phyloP scores from a whole-genome alignment of 1,140 invertebrate genomes.

The Ceratosolen fusciceps region DNA sequence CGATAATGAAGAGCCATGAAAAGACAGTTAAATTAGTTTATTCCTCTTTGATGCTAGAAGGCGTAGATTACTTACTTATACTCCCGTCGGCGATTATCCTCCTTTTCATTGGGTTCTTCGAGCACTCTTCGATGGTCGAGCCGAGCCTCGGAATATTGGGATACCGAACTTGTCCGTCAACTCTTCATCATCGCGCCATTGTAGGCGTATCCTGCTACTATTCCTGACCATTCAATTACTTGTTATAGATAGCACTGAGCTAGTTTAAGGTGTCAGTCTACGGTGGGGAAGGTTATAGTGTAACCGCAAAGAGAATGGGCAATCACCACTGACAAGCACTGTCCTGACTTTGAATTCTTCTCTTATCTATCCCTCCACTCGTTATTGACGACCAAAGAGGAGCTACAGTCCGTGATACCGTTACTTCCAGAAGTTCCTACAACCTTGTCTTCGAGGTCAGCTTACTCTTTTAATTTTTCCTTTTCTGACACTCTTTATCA shows the following conservation, averaged over 20 bases:
- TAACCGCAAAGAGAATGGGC: background rate
- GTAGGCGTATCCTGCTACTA: background rate
- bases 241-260: background rate
- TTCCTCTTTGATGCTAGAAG: too few species aligned
- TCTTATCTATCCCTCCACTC: background rate
- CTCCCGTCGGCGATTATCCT: background rate
- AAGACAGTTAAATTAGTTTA: too few species aligned
- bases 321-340: background rate
- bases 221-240: background rate
- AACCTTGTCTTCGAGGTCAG: background rate
- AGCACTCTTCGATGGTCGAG: background rate
- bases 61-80: too few species aligned
- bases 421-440: background rate
- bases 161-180: background rate
- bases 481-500: slow-evolving; percentile 17
- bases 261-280: background rate
- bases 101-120: too few species aligned
- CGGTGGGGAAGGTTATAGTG: background rate
- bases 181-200: background rate
- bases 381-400: background rate
- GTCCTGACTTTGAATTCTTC: background rate
- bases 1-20: too few species aligned
- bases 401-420: background rate
- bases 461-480: background rate
- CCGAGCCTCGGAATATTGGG: background rate